Evolutionary conservation across 2,113 vertebrate genomes (phyloP).

Genomic region (Cepphus grylle): DNA sequence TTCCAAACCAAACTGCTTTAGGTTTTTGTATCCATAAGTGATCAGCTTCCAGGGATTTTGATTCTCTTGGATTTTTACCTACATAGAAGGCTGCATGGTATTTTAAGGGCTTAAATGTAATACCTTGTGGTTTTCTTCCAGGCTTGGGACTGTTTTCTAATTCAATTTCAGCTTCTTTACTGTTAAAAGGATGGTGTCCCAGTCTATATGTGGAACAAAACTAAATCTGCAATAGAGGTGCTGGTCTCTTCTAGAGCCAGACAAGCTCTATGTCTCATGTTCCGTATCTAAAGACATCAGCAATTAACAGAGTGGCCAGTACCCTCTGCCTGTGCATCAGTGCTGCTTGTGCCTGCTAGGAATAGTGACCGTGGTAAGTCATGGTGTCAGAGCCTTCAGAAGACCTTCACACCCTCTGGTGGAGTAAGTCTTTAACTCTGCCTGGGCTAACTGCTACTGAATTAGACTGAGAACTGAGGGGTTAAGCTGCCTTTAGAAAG

Average conservation of each 20-base stretch:
- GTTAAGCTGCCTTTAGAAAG: background rate
- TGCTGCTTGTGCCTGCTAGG: background rate
- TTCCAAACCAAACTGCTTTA: background rate
- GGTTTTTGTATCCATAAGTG: accelerated
- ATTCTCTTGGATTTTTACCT: background rate
- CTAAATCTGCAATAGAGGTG: background rate
- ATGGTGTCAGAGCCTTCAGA: background rate
- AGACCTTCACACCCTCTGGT: constrained; percentile 4
- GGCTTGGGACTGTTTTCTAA: background rate
- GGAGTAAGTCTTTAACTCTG: background rate
- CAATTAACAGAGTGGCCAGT: background rate
- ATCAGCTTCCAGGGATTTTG: background rate
- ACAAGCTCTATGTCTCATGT: background rate
- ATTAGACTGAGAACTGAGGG: background rate
- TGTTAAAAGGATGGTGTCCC: background rate
- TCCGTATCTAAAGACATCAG: background rate
- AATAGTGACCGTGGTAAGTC: background rate
- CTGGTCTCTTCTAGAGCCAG: background rate
- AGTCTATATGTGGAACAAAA: background rate
- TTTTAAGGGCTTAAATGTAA: background rate
- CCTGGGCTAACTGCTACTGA: background rate
- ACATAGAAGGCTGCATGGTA: background rate
- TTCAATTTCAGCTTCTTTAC: background rate
- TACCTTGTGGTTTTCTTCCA: background rate
- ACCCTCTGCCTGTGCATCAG: background rate